Conservation (phyloP, 2,797 vertebrate genomes). For the Enteromius mattozi region DNA sequence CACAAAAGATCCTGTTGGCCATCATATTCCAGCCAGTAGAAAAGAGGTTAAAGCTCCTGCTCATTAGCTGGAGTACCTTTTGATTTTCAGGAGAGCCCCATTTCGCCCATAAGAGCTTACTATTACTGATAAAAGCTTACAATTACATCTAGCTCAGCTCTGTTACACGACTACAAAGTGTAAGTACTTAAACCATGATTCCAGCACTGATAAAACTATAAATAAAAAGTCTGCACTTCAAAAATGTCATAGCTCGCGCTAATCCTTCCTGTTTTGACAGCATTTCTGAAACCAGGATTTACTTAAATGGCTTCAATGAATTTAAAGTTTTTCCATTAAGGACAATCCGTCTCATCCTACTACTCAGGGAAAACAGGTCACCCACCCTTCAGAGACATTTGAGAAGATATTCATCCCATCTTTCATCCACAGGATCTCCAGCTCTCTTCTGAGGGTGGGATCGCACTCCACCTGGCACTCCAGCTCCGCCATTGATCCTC, state of each 20-base stretch:
- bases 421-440: slow-evolving; percentile 75
- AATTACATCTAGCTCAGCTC: slow-evolving; percentile 23
- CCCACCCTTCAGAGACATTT: slow-evolving; percentile 81
- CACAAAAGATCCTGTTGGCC: background rate
- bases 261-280: slow-evolving; percentile 25
- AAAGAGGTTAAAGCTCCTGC: slow-evolving; percentile 16
- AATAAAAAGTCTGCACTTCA: background rate
- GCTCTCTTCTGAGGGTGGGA: slow-evolving; percentile 75
- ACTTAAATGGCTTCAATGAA: slow-evolving; percentile 5
- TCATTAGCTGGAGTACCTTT: slow-evolving; percentile 33
- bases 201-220: slow-evolving; percentile 10
- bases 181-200: slow-evolving; percentile 28
- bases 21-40: slow-evolving; percentile 4
- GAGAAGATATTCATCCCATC: slow-evolving; percentile 75
- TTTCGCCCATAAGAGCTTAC: background rate
- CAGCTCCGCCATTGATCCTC: slow-evolving; percentile 79
- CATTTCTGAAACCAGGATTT: background rate
- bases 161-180: slow-evolving; percentile 25
- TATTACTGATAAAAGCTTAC: slow-evolving; percentile 39
- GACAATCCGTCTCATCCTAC: background rate
- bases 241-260: background rate
- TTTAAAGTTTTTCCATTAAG: background rate
- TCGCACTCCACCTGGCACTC: slow-evolving; percentile 84
- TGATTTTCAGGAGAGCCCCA: slow-evolving; percentile 22
- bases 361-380: slow-evolving; percentile 12